These are phyloP conservation scores for Pteropus rufus DNA, from an alignment of 2,797 vertebrate genomes.

Conservation along the genomic window DNA sequence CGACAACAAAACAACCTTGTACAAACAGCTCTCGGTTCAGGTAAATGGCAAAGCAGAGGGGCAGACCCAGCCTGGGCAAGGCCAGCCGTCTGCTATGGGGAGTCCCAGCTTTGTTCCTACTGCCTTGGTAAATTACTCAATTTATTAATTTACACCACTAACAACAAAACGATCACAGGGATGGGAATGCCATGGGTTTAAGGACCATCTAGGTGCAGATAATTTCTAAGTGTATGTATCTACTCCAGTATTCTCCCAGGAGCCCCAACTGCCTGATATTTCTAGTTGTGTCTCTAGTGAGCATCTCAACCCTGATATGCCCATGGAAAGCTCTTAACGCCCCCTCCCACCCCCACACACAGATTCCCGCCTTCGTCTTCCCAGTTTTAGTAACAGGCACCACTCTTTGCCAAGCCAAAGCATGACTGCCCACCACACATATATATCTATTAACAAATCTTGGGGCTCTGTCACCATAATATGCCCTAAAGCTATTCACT, in stretches of 20 bases:
- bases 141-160: conserved; percentile 6
- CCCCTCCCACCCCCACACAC: too few species aligned
- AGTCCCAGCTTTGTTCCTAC: neutral
- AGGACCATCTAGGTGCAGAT: neutral
- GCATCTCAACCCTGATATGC: neutral
- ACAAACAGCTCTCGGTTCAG: neutral
- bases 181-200: neutral
- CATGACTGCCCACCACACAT: neutral
- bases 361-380: neutral
- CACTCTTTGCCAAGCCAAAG: neutral
- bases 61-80: neutral
- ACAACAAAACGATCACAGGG: neutral
- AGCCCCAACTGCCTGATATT: neutral
- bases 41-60: neutral
- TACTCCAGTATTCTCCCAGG: neutral
- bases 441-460: neutral
- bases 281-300: neutral
- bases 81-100: neutral
- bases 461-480: neutral
- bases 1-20: neutral
- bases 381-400: neutral
- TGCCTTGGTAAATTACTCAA: neutral
- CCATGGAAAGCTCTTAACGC: neutral
- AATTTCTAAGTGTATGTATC: neutral
- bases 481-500: neutral